A percentile compares a stretch with the other conserved stretches of the same genome.
These are phyloP conservation scores for Megalopta genalis DNA, from an alignment of 1,140 invertebrate species.

Conservation along the genomic window DNA sequence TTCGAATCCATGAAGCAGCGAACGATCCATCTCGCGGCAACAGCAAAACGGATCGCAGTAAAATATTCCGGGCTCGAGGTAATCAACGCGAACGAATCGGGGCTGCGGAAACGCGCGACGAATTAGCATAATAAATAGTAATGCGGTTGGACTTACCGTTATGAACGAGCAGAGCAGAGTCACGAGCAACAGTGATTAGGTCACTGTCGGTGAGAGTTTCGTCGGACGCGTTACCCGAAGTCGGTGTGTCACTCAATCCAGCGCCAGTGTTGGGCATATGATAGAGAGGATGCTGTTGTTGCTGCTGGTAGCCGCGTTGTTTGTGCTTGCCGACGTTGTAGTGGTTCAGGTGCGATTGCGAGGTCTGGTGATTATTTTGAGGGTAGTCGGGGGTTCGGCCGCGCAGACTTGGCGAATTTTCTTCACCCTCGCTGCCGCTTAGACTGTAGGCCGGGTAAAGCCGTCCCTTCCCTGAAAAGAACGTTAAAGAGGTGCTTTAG, in stretches of 20 bases:
- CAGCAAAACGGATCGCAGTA: too few relatives aligned
- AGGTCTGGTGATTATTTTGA: slow-evolving; percentile 71
- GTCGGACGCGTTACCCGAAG: slow-evolving; percentile 89
- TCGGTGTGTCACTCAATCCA: slow-evolving; percentile 87
- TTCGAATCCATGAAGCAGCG: too few relatives aligned
- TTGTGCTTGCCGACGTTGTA: slow-evolving; percentile 72
- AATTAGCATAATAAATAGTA: not conserved
- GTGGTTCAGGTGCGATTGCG: slow-evolving; percentile 72
- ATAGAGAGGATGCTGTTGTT: slow-evolving; percentile 78
- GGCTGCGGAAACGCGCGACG: too few relatives aligned
- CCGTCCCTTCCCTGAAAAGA: slow-evolving; percentile 84
- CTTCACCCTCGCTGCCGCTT: slow-evolving; percentile 84
- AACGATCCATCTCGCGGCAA: too few relatives aligned
- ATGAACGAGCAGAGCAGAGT: slow-evolving; percentile 88
- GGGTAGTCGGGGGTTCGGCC: slow-evolving; percentile 69
- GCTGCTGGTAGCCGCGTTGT: slow-evolving; percentile 72
- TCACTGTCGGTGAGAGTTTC: slow-evolving; percentile 90
- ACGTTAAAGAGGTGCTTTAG: slow-evolving; percentile 21
- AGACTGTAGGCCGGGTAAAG: slow-evolving; percentile 85
- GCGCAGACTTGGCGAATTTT: slow-evolving; percentile 77
- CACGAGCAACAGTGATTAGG: slow-evolving; percentile 86
- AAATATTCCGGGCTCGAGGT: too few relatives aligned
- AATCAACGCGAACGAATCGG: not conserved
- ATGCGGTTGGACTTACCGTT: slow-evolving; percentile 84
- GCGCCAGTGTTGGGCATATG: slow-evolving; percentile 81